Evolutionary conservation across 2,888 invertebrate species (phyloP), one percentile per base, ranked within the genome.

Genomic region (Caenorhabditis parvicauda): DNA sequence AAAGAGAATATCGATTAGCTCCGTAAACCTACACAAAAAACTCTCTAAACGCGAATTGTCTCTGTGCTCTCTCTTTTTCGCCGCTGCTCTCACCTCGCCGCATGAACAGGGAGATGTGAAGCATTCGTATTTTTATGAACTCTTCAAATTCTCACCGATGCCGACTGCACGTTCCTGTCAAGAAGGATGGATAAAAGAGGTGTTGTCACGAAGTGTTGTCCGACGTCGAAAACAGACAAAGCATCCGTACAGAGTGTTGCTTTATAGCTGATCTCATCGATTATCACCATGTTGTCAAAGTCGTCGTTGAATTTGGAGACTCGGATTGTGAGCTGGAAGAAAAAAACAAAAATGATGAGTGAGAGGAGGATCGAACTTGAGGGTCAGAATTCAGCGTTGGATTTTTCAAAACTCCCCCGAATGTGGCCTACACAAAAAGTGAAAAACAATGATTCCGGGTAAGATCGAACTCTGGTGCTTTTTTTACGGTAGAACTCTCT

Each of bases 261-360:
- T 17, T 54, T 54, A 49, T 79, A 78, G 17, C 60, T 55, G 28
- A 79, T 68, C 57, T 80, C 79, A 47, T 79, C 79, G 6, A 79
- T 56, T 21, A 77, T 66, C 21, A 79, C 65, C 49, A 76, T 76
- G 60, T 72, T 78, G 66, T 79, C 79, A 24, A 70, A 70, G 45
- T 78, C 74, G 3, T 63, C 39, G 51, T 75, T 75, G 44, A 73
- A 56, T 5, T 54, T 54, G n/a, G 62, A 64, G 9, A 78, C 67
- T 7, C 71, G 59, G 25, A 79, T 74, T 2, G 64, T 70, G 38
- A 76, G 72, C 79, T 79, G 59, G 42, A 66, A 55, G 14, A 19
- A 17, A 27, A 19, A 19, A 24, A 19, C 14, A 14, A 24, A 19
- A 32, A 12, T 12, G 7, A 12, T 7, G 32, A 12, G 12, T 32